A percentile compares a stretch with the other conserved stretches of the same genome.
phyloP scores from a whole-genome alignment of 2,888 invertebrate genomes.

The Dasypolia templi region DNA sequence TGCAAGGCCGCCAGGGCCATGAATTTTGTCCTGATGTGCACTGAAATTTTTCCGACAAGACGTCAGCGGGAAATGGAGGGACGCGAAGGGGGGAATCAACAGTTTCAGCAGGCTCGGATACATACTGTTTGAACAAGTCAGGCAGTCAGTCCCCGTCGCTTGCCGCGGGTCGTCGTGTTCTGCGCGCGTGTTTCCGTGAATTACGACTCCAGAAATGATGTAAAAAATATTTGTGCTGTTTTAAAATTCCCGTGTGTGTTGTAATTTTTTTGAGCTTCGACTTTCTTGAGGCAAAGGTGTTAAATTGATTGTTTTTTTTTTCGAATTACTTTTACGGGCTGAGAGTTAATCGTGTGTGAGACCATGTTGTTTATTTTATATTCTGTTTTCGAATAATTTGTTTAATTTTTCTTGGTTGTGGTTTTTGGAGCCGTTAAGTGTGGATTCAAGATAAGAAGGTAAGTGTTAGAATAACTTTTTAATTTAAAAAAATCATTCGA shows the following conservation, averaged over 20 bases:
- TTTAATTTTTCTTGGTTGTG: constrained; percentile 43
- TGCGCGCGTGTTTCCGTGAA: constrained; percentile 17
- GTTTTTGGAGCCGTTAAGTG: constrained; percentile 13
- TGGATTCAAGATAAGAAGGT: constrained; percentile 51
- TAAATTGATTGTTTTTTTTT: constrained; percentile 31
- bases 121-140: constrained; percentile 64
- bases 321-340: constrained; percentile 32
- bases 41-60: constrained; percentile 74
- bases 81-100: constrained; percentile 65
- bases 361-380: constrained; percentile 53
- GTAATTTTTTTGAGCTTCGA: constrained; percentile 24
- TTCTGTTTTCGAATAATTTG: constrained; percentile 40
- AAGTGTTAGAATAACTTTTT: constrained; percentile 22
- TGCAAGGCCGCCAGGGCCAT: constrained; percentile 46
- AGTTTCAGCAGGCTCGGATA: constrained; percentile 70
- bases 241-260: constrained; percentile 37
- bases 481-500: too few species aligned
- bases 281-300: constrained; percentile 12
- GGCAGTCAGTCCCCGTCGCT: constrained; percentile 63
- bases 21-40: constrained; percentile 66
- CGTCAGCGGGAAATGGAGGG: constrained; percentile 56
- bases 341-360: constrained; percentile 58
- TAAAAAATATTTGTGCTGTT: constrained; percentile 54
- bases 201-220: constrained; percentile 63
- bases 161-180: constrained; percentile 50